phyloP scores from a whole-genome alignment of 2,888 invertebrate species.

The Tetranychus truncatus region DNA sequence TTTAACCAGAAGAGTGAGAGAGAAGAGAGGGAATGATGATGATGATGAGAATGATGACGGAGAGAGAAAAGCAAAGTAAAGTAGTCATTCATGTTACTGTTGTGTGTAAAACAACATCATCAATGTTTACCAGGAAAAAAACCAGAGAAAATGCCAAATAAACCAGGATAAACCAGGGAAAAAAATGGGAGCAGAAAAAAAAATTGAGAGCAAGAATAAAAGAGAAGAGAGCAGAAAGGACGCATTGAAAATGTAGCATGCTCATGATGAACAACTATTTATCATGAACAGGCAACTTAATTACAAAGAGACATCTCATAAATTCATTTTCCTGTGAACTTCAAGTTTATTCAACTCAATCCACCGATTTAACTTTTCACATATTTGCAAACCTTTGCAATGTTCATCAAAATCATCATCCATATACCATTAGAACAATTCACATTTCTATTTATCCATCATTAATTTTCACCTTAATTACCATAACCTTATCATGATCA shows the following conservation, averaged over 20 bases:
- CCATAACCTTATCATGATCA: too few species aligned
- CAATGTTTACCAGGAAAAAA: not conserved
- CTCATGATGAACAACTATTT: not conserved
- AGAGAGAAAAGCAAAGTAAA: not conserved
- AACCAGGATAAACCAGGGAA: not conserved
- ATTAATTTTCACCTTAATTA: too few species aligned
- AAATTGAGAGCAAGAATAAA: not conserved
- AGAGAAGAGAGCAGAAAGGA: not conserved
- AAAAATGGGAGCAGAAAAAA: not conserved
- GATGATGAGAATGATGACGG: not conserved
- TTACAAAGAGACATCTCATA: not conserved
- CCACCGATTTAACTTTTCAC: too few species aligned
- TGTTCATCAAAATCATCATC: too few species aligned
- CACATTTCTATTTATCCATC: too few species aligned
- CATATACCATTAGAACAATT: too few species aligned
- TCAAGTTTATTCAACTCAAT: too few species aligned
- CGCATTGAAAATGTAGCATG: not conserved
- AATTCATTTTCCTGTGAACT: too few species aligned
- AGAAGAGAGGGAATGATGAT: not conserved
- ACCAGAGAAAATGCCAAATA: not conserved
- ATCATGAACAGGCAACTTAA: constrained; percentile 5
- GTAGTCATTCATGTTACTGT: not conserved
- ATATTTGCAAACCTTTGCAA: too few species aligned
- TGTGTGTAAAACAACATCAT: not conserved
- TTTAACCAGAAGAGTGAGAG: not conserved